A percentile compares a stretch with the other conserved stretches of the same genome.
Conservation (phyloP, 1,140 invertebrate species). For the Portunus trituberculatus region DNA sequence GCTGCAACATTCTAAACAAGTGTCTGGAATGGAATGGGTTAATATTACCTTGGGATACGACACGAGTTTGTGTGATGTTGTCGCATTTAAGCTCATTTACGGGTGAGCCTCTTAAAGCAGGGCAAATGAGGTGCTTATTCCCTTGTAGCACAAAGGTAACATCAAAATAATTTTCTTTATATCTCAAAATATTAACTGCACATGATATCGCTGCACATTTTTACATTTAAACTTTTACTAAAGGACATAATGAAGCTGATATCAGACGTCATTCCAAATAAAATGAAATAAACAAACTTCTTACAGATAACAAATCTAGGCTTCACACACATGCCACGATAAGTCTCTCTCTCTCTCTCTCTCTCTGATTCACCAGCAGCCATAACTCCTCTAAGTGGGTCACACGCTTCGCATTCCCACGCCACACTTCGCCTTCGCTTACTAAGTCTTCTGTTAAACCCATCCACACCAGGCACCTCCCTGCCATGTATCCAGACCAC, state of each 20-base stretch:
- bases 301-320: too few species aligned
- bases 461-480: background rate
- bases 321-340: background rate
- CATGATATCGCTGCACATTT: too few species aligned
- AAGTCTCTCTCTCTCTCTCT: background rate
- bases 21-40: too few species aligned
- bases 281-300: too few species aligned
- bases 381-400: background rate
- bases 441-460: background rate
- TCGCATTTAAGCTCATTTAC: background rate
- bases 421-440: background rate
- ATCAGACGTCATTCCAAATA: too few species aligned
- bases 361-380: background rate
- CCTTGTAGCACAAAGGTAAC: background rate
- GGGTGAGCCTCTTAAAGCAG: background rate
- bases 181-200: too few species aligned
- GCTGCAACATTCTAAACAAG: too few species aligned
- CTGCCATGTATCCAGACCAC: background rate
- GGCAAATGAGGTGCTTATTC: background rate
- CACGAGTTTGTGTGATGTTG: too few species aligned
- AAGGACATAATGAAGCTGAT: too few species aligned
- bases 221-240: too few species aligned
- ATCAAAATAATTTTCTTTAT: too few species aligned
- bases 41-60: too few species aligned
- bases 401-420: background rate